Evolutionary conservation across 2,113 vertebrate genomes (phyloP), one percentile per base, ranked within the genome.

Genomic region (Phrynosoma blainvillii): DNA sequence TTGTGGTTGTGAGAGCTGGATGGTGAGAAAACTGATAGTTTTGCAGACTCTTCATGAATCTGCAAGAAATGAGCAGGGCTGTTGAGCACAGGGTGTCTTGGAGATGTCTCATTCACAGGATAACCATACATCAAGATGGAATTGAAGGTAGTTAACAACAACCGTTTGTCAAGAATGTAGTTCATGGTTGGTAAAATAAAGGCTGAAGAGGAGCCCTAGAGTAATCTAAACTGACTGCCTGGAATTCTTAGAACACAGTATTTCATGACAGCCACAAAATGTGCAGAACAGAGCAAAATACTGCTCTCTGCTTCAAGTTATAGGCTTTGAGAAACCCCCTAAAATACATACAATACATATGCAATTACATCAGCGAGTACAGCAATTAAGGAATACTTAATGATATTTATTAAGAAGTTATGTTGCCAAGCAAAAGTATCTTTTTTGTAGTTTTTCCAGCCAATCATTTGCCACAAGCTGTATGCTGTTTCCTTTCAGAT

Each of bases 401-500:
- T 75, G 54, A 66, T 90, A 87, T 92, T 91, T 95, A 93, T 82
- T 87, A 18, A 79, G 30, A 30, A n/a, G 54, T 79, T 79, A 89
- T 84, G 65, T 92, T 88, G 86, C 88, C 84, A 88, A 88, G 95
- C 89, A 95, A 93, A 93, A 94, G 77, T 20, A 74, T 79, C 90
- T 13, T 79, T 95, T 96, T 96, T 96, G 93, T 96, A 96, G 96
- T 95, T 95, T 94, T 91, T 95, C 95, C 95, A 96, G 94, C 96
- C 96, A 97, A 96, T 96, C 96, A 96, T 93, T 95, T 95, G 93
- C 94, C 91, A 87, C 9, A 80, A 90, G 66, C 77, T 96, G 92
- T 92, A 93, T 95, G 96, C 90, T 94, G 97, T 97, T 98, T 98
- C 97, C 97, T 97, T 96, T 93, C 94, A 96, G 94, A 96, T 95